Evolutionary conservation across 2,797 vertebrate genomes (phyloP).

Genomic region (Rhinella marina): DNA sequence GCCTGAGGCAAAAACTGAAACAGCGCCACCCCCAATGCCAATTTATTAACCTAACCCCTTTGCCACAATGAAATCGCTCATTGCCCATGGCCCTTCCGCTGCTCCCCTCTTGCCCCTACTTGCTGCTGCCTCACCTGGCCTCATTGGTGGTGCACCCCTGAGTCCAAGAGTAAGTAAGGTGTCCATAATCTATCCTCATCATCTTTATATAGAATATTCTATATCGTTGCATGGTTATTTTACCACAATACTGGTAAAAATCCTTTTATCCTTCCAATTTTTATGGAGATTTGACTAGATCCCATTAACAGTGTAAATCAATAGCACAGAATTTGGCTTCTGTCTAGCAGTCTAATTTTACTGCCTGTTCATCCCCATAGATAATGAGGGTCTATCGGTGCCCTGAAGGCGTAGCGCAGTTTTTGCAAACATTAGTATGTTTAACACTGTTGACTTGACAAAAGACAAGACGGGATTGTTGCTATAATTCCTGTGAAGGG

Average conservation of each 20-base stretch:
- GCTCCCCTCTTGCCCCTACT: too few relatives aligned
- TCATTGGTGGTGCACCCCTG: too few relatives aligned
- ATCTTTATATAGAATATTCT: background rate
- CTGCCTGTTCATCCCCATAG: conserved; percentile 40
- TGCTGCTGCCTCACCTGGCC: too few relatives aligned
- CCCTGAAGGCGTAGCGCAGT: conserved; percentile 20
- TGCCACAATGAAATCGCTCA: too few relatives aligned
- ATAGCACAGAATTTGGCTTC: conserved; percentile 27
- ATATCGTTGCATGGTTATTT: conserved; percentile 12
- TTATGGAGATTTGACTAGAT: conserved; percentile 14
- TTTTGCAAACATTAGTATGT: conserved; percentile 41
- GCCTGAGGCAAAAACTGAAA: too few relatives aligned
- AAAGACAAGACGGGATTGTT: conserved; percentile 26
- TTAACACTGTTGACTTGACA: conserved; percentile 26
- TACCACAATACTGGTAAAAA: conserved; percentile 4
- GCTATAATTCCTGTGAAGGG: conserved; percentile 51
- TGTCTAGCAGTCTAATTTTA: conserved; percentile 23
- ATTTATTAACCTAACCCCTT: too few relatives aligned
- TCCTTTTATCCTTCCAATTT: conserved; percentile 7
- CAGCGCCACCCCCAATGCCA: too few relatives aligned
- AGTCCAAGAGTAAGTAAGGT: background rate
- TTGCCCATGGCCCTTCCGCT: too few relatives aligned
- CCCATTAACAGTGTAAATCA: conserved; percentile 25
- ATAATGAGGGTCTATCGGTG: conserved; percentile 46
- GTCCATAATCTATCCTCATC: background rate